A percentile compares a stretch with the other conserved stretches of the same genome.
Conservation (phyloP, 2,113 vertebrate species). For the Suncus etruscus region DNA sequence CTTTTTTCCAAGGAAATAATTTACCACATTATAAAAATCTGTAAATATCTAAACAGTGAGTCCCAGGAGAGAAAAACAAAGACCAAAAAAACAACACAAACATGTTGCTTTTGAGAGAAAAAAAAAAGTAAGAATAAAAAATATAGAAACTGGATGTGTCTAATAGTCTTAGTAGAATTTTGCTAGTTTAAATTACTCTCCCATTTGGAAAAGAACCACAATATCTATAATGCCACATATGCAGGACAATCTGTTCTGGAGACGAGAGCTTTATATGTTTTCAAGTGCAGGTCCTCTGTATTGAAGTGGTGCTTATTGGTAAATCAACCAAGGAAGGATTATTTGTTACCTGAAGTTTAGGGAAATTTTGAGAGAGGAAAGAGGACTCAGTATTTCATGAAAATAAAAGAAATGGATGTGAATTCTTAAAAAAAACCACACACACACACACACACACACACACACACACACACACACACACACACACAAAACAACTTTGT, state of each 20-base stretch:
- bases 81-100: neutral
- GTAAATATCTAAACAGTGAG: neutral
- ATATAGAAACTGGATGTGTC: neutral
- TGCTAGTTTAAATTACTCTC: neutral
- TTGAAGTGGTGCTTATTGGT: neutral
- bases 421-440: too few relatives aligned
- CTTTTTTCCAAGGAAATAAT: conserved; percentile 11
- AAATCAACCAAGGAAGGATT: neutral
- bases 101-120: conserved; percentile 23
- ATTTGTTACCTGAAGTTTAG: neutral
- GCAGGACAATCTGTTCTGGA: neutral
- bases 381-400: neutral
- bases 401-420: neutral
- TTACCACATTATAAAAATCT: conserved; percentile 19
- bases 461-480: too few relatives aligned
- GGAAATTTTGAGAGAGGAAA: neutral
- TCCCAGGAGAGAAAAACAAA: neutral
- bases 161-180: neutral
- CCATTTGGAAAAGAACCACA: neutral
- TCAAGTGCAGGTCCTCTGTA: neutral
- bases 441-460: too few relatives aligned
- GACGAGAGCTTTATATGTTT: neutral
- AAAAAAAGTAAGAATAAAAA: conserved; percentile 9
- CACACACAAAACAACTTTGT: too few relatives aligned
- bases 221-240: neutral